Evolutionary conservation across 2,797 vertebrate genomes (phyloP).

Genomic region (Channallabes apus): DNA sequence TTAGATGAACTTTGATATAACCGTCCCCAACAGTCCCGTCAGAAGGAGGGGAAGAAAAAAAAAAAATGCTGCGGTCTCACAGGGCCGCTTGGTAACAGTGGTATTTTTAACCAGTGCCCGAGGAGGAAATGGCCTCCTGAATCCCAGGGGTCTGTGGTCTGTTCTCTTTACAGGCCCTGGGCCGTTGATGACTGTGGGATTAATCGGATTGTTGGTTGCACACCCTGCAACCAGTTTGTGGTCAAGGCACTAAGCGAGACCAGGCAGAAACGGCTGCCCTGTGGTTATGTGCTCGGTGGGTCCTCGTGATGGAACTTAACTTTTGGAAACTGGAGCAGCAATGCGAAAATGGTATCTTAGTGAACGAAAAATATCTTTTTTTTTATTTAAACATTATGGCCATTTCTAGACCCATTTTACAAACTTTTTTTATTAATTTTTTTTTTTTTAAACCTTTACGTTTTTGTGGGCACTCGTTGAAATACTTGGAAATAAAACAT

Average conservation of each 20-base stretch:
- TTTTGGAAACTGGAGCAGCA: background rate
- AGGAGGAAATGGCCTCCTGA: slow-evolving; percentile 23
- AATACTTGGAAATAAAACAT: too few species aligned
- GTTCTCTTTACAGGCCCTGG: slow-evolving; percentile 6
- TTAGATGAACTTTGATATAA: slow-evolving; percentile 65
- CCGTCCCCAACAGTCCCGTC: slow-evolving; percentile 21
- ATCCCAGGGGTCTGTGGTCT: slow-evolving; percentile 19
- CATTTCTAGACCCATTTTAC: too few species aligned
- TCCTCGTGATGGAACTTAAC: background rate
- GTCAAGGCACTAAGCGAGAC: background rate
- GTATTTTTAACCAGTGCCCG: slow-evolving; percentile 43
- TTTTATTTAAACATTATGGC: too few species aligned
- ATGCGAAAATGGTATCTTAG: too few species aligned
- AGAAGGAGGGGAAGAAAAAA: background rate
- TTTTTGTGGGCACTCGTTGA: too few species aligned
- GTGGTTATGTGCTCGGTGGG: background rate
- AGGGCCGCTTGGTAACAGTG: slow-evolving; percentile 34
- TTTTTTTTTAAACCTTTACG: too few species aligned
- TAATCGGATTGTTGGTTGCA: background rate
- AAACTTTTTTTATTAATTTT: too few species aligned
- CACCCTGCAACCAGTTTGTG: background rate
- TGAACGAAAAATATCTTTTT: too few species aligned
- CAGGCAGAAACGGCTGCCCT: background rate
- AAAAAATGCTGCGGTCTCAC: slow-evolving; percentile 17
- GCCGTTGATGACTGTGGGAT: slow-evolving; percentile 14